These are phyloP conservation scores for Acropora tenuis DNA, from an alignment of 64 coral and sea anemone species.

Conservation along the genomic window DNA sequence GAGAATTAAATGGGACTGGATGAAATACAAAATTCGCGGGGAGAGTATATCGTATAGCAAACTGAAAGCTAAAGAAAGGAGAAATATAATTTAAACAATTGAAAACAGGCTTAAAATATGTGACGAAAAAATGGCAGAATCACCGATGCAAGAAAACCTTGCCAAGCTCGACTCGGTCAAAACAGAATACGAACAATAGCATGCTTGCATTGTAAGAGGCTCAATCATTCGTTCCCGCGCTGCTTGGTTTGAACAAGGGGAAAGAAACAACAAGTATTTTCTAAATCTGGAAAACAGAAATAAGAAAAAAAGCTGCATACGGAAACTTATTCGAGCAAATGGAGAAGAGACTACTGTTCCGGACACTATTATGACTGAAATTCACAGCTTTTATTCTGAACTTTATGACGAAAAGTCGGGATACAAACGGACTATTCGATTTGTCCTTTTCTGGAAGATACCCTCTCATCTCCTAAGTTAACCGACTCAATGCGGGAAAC, in stretches of 20 bases:
- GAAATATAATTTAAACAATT: slow-evolving; percentile 11
- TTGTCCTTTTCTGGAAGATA: too few species aligned
- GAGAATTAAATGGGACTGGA: slow-evolving; percentile 34
- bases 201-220: slow-evolving; percentile 26
- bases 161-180: background rate
- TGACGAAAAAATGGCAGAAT: too few species aligned
- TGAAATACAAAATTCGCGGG: slow-evolving; percentile 15
- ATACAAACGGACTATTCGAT: too few species aligned
- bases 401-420: too few species aligned
- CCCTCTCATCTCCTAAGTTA: too few species aligned
- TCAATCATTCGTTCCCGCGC: slow-evolving; percentile 3
- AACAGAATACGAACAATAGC: slow-evolving; percentile 36
- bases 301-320: too few species aligned
- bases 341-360: too few species aligned
- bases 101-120: slow-evolving; percentile 9
- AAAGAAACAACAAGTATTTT: background rate
- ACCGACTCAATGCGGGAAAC: too few species aligned
- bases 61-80: slow-evolving; percentile 9
- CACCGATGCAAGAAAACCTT: too few species aligned
- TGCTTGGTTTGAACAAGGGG: slow-evolving; percentile 6
- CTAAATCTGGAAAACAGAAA: too few species aligned
- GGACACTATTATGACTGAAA: too few species aligned
- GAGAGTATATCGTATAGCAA: slow-evolving; percentile 12
- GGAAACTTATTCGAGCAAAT: too few species aligned
- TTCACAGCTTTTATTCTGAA: background rate